Evolutionary conservation across 2,113 vertebrate genomes (phyloP).

Genomic region (Nothobranchius kuhntae): DNA sequence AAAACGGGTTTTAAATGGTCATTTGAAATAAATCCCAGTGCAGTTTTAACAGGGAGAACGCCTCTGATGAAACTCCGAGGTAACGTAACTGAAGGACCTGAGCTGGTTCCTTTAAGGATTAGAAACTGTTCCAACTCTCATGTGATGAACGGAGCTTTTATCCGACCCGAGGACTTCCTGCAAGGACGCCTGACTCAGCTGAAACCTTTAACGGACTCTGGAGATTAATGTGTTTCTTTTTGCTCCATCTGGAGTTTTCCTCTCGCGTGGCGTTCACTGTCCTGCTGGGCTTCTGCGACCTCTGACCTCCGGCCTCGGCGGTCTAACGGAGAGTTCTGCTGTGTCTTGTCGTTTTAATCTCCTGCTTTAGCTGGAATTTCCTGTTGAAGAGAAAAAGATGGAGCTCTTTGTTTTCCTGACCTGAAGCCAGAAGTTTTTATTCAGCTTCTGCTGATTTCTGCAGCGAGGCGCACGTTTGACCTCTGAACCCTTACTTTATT

Average conservation of each 20-base stretch:
- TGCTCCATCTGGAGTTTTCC: slow-evolving; percentile 42
- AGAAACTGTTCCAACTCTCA: too few relatives aligned
- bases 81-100: too few relatives aligned
- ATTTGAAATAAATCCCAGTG: too few relatives aligned
- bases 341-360: slow-evolving; percentile 66
- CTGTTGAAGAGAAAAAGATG: slow-evolving; percentile 32
- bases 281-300: slow-evolving; percentile 31
- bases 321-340: slow-evolving; percentile 53
- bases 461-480: slow-evolving; percentile 3
- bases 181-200: slow-evolving; percentile 26
- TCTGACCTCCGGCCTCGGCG: slow-evolving; percentile 29
- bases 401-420: slow-evolving; percentile 23
- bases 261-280: slow-evolving; percentile 12
- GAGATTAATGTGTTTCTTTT: slow-evolving; percentile 27
- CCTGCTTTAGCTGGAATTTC: slow-evolving; percentile 61
- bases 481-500: not conserved
- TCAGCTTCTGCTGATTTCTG: not conserved
- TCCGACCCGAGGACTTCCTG: not conserved
- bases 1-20: too few relatives aligned
- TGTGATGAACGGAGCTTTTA: too few relatives aligned
- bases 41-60: too few relatives aligned
- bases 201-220: slow-evolving; percentile 1
- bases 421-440: slow-evolving; percentile 5
- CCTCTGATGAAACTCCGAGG: too few relatives aligned
- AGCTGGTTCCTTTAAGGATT: too few relatives aligned